A percentile compares a stretch with the other conserved stretches of the same genome.
Conservation (phyloP, 2,888 invertebrate genomes). For the Tanypteryx hageni region DNA sequence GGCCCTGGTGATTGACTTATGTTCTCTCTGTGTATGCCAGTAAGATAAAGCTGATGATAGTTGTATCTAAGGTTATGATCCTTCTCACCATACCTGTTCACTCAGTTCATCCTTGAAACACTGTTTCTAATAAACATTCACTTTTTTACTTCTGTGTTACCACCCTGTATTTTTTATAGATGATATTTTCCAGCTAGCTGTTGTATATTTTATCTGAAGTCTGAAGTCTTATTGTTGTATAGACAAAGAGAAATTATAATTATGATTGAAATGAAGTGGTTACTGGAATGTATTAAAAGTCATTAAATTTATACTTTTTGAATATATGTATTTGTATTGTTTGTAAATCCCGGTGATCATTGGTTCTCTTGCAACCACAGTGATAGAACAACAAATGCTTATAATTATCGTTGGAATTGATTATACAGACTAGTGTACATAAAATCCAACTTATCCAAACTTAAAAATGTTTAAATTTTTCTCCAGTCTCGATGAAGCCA, state of each 20-base stretch:
- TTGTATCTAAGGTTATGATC: not conserved
- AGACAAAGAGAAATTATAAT: slow-evolving; percentile 33
- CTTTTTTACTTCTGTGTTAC: slow-evolving; percentile 22
- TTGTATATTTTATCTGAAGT: slow-evolving; percentile 6
- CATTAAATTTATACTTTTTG: slow-evolving; percentile 63
- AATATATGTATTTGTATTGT: not conserved
- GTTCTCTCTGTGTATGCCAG: not conserved
- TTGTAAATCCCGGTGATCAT: too few relatives aligned
- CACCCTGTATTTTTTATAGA: slow-evolving; percentile 38
- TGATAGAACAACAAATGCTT: too few relatives aligned
- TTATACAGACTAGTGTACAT: too few relatives aligned
- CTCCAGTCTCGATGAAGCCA: too few relatives aligned
- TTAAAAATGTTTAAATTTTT: too few relatives aligned
- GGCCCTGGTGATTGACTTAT: too few relatives aligned
- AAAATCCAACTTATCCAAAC: too few relatives aligned
- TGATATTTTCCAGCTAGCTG: slow-evolving; percentile 36
- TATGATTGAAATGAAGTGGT: slow-evolving; percentile 55
- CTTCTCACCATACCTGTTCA: not conserved
- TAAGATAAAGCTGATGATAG: not conserved
- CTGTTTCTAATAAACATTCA: not conserved
- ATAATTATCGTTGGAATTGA: too few relatives aligned
- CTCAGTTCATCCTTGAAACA: not conserved
- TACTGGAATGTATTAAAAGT: slow-evolving; percentile 52
- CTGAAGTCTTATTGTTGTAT: slow-evolving; percentile 21
- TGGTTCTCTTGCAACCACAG: too few relatives aligned